Percentiles rank a stretch among this genome's conserved stretches.
Conservation (phyloP, 2,113 vertebrate species). For the Acrocephalus kingi region DNA sequence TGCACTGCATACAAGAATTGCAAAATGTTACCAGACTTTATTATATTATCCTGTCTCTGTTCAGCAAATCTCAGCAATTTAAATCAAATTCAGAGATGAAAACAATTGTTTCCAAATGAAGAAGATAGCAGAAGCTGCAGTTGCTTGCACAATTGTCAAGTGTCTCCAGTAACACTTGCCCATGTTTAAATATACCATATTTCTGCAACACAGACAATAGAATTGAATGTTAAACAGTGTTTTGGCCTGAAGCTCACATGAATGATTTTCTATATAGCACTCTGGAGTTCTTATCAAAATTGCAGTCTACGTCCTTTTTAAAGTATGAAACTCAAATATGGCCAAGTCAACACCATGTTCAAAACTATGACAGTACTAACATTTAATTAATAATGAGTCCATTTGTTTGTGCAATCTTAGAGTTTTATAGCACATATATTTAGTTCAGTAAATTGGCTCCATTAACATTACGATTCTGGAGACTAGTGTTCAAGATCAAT, state of each 20-base stretch:
- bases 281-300: background rate
- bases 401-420: background rate
- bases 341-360: background rate
- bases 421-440: background rate
- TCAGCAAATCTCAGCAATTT: background rate
- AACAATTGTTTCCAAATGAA: constrained; percentile 2
- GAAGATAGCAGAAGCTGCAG: background rate
- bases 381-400: background rate
- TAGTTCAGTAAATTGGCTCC: background rate
- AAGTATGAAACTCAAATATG: background rate
- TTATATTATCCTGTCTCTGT: background rate
- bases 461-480: background rate
- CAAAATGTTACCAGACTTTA: background rate
- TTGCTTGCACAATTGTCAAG: background rate
- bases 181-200: background rate
- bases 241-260: background rate
- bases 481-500: background rate
- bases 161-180: background rate
- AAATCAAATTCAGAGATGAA: background rate
- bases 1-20: background rate
- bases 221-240: background rate
- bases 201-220: background rate
- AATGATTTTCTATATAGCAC: background rate
- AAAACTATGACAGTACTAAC: background rate
- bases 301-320: background rate